phyloP scores from a whole-genome alignment of 2,797 vertebrate species.

The Uromys caudimaculatus region DNA sequence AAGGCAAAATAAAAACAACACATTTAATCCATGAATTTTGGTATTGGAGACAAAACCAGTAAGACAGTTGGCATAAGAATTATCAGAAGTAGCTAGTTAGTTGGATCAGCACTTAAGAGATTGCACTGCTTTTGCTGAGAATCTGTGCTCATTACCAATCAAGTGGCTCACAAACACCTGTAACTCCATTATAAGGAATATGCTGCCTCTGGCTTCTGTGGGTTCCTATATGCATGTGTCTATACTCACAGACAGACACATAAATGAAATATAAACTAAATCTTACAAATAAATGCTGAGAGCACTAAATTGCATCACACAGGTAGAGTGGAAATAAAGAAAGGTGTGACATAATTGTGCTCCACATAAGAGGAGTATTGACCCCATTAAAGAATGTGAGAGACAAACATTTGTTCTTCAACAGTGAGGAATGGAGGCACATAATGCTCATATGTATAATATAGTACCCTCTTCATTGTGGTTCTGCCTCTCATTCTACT shows the following conservation, averaged over 20 bases:
- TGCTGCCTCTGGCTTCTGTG: background rate
- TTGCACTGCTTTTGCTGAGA: background rate
- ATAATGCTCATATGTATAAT: background rate
- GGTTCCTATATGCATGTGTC: background rate
- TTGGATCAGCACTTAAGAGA: no score
- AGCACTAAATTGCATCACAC: background rate
- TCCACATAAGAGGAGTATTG: background rate
- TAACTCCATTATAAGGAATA: background rate
- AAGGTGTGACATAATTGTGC: background rate
- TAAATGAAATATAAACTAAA: background rate
- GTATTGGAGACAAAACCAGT: background rate
- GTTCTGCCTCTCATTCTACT: background rate
- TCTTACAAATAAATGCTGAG: background rate
- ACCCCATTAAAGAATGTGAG: background rate
- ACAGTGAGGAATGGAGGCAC: background rate
- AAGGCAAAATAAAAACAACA: background rate
- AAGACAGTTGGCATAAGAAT: background rate
- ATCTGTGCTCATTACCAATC: background rate
- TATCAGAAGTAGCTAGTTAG: background rate
- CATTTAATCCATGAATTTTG: background rate
- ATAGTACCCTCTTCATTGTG: background rate
- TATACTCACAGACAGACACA: background rate
- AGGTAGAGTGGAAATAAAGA: background rate
- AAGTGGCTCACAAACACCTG: background rate
- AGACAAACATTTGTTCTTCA: background rate